Evolutionary conservation across 2,888 invertebrate genomes (phyloP).

Genomic region (Hyppa rectilinea): DNA sequence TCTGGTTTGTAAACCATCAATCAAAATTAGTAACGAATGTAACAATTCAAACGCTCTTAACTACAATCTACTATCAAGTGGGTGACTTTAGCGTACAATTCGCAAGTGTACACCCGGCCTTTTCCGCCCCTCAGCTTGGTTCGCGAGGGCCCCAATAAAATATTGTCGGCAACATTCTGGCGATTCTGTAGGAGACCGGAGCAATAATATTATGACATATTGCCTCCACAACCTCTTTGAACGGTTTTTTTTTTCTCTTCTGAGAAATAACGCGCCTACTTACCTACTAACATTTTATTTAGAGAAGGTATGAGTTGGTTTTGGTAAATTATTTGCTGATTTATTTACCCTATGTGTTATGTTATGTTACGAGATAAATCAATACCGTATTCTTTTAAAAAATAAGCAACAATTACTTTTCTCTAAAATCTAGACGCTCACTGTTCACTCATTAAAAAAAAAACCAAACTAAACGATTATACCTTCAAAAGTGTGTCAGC

Average conservation of each 20-base stretch:
- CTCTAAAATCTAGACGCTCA: background rate
- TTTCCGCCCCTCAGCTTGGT: constrained; percentile 72
- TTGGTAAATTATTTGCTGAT: constrained; percentile 20
- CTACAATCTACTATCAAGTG: constrained; percentile 34
- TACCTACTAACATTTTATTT: constrained; percentile 58
- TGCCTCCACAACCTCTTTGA: constrained; percentile 82
- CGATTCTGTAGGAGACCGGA: constrained; percentile 84
- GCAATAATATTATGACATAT: constrained; percentile 90
- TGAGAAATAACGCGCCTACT: constrained; percentile 56
- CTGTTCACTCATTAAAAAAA: background rate
- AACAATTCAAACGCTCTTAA: constrained; percentile 9
- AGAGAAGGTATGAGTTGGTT: constrained; percentile 23
- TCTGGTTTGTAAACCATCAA: background rate
- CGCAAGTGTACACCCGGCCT: constrained; percentile 72
- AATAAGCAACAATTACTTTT: background rate
- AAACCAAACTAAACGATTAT: background rate
- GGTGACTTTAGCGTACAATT: constrained; percentile 47
- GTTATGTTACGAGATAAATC: background rate
- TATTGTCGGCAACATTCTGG: constrained; percentile 84
- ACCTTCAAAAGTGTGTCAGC: constrained; percentile 18
- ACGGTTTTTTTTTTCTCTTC: constrained; percentile 74
- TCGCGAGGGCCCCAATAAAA: constrained; percentile 84
- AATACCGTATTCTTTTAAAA: background rate
- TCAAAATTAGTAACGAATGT: constrained; percentile 22
- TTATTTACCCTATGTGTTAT: background rate